phyloP scores from a whole-genome alignment of 2,797 vertebrate species.

The Acipenser oxyrinchus region DNA sequence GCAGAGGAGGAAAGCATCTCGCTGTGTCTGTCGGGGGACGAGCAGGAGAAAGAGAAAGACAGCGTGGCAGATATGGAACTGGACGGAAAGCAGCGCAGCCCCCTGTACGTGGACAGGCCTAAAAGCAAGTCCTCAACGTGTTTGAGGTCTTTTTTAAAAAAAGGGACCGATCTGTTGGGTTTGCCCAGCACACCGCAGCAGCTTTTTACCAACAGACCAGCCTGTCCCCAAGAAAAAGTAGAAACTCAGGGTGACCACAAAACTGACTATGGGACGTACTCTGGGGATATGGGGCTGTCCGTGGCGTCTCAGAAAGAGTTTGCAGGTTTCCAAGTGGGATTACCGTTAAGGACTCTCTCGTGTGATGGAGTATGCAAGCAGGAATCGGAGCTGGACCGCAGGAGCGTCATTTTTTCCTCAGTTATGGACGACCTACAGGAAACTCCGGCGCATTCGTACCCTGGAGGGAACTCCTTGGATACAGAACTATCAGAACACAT shows the following conservation, averaged over 20 bases:
- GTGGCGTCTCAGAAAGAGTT: slow-evolving; percentile 77
- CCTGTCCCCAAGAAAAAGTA: slow-evolving; percentile 84
- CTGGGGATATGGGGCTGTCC: slow-evolving; percentile 73
- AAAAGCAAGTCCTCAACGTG: slow-evolving; percentile 78
- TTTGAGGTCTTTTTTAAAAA: slow-evolving; percentile 80
- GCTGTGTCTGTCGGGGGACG: slow-evolving; percentile 83
- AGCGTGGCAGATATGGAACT: slow-evolving; percentile 75
- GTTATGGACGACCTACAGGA: slow-evolving; percentile 80
- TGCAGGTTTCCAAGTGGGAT: slow-evolving; percentile 73
- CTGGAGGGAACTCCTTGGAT: slow-evolving; percentile 83
- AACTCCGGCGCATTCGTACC: slow-evolving; percentile 84
- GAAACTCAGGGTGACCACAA: slow-evolving; percentile 98
- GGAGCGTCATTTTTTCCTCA: slow-evolving; percentile 94
- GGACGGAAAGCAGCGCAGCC: slow-evolving; percentile 64
- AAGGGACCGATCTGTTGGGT: slow-evolving; percentile 68
- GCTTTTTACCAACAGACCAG: slow-evolving; percentile 79
- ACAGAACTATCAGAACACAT: slow-evolving; percentile 85
- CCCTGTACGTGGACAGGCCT: slow-evolving; percentile 60
- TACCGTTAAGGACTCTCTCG: slow-evolving; percentile 77
- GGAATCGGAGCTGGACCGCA: slow-evolving; percentile 87
- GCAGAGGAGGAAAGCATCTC: slow-evolving; percentile 80
- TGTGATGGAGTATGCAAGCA: slow-evolving; percentile 88
- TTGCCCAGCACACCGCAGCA: slow-evolving; percentile 79
- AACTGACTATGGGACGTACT: slow-evolving; percentile 84
- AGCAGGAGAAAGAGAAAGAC: slow-evolving; percentile 79